Evolutionary conservation across 2,797 vertebrate genomes (phyloP), one percentile per base, ranked within the genome.

Genomic region (Labeo calbasu): DNA sequence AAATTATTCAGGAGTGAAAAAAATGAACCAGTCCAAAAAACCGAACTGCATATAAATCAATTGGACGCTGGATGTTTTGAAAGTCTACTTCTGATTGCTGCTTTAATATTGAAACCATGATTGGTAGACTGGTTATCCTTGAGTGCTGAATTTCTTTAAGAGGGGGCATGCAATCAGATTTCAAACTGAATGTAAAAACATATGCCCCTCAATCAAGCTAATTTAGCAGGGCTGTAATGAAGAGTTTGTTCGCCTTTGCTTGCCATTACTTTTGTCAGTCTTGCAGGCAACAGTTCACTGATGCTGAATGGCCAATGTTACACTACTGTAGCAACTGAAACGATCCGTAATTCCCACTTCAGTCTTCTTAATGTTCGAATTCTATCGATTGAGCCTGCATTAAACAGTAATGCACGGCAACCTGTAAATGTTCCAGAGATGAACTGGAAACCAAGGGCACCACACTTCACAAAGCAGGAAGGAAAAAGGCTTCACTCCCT

Each of bases 21-120:
- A 73, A 63, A 63, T 14, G 1, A 61, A 32, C 53, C 53, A 28
- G 53, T 81, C 53, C 23, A 57, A 81, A 81, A 72, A 81, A 72
- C 69, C n/a, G 28, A 73, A 65, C 57, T 65, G 80, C 80, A 82
- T 75, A 75, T 73, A 65, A 75, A 82, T 82, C 80, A 73, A 9
- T 19, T 65, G 70, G 13, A 63, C 14, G 23, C 53, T 13, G 66
- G 68, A 70, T 71, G 68, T 51, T 82, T 63, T 73, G 43, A 63
- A 82, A 63, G 53, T 36, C 55, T 32, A 61, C 36, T 50, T 81
- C 23, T 72, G 79, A 81, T 81, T 81, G 55, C 79, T 65, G 15
- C 70, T 82, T 65, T 82, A 75, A 75, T 65, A 82, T 19, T 51
- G 57, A 63, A 50, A 50, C 70, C 70, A 14, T 75, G 70, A 75